Evolutionary conservation across 2,797 vertebrate species (phyloP).

Genomic region (Anguilla pacifica): DNA sequence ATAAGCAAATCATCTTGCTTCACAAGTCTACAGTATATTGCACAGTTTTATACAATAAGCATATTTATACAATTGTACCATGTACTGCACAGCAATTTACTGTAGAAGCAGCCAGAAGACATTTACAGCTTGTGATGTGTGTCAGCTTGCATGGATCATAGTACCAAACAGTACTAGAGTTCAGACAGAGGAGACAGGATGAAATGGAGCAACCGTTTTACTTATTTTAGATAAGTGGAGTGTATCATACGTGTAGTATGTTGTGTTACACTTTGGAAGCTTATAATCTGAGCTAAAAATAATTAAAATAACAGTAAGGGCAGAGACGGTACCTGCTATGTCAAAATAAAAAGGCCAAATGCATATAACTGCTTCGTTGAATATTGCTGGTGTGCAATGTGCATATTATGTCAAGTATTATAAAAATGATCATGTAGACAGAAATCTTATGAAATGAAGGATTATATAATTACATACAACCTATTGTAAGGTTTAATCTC

Average conservation of each 20-base stretch:
- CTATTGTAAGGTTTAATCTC: not conserved
- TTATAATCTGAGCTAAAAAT: not conserved
- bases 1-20: not conserved
- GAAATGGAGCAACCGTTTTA: not conserved
- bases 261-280: not conserved
- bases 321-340: not conserved
- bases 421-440: not conserved
- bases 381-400: not conserved
- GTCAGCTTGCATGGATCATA: not conserved
- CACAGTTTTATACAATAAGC: too few relatives aligned
- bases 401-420: not conserved
- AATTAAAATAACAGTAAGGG: not conserved
- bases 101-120: too few relatives aligned
- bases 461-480: not conserved
- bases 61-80: not conserved
- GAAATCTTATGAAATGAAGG: not conserved
- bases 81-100: too few relatives aligned
- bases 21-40: not conserved
- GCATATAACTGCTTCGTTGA: not conserved
- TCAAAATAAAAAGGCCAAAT: not conserved
- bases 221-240: not conserved
- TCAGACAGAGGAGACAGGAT: not conserved
- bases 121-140: not conserved
- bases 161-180: not conserved
- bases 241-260: not conserved